Percentiles rank a stretch among this genome's conserved stretches.
phyloP scores from a whole-genome alignment of 2,888 invertebrate genomes.

The Calameuta idolon region DNA sequence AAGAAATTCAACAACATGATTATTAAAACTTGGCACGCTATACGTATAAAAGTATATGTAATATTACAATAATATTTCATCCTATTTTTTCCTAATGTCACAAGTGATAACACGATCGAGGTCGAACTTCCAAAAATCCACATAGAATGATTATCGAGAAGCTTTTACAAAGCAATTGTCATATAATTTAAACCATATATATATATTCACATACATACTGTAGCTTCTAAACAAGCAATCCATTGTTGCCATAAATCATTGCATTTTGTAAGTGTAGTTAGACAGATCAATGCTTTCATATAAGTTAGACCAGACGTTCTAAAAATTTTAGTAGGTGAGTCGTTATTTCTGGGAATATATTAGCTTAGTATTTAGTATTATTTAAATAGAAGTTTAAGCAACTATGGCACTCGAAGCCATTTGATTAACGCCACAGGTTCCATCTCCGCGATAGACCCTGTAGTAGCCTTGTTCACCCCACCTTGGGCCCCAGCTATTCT shows the following conservation, averaged over 20 bases:
- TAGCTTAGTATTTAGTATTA: conserved; percentile 5
- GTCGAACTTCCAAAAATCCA: not conserved
- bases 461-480: conserved; percentile 98
- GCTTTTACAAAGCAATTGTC: not conserved
- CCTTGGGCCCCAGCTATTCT: conserved; percentile 92
- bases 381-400: conserved; percentile 44
- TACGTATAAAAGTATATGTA: not conserved
- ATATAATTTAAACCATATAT: not conserved
- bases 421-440: conserved; percentile 92
- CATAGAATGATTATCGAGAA: not conserved
- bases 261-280: not conserved
- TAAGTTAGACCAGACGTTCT: not conserved
- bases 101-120: not conserved
- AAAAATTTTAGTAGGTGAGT: conserved; percentile 1
- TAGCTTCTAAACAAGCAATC: not conserved
- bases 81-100: not conserved
- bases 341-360: conserved; percentile 5
- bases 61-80: not conserved
- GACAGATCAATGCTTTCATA: not conserved
- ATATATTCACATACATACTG: not conserved
- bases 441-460: conserved; percentile 92
- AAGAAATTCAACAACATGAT: not conserved
- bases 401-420: conserved; percentile 90
- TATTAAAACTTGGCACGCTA: not conserved
- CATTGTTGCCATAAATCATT: not conserved